phyloP scores from a whole-genome alignment of 1,140 invertebrate genomes.

The Samia ricini region DNA sequence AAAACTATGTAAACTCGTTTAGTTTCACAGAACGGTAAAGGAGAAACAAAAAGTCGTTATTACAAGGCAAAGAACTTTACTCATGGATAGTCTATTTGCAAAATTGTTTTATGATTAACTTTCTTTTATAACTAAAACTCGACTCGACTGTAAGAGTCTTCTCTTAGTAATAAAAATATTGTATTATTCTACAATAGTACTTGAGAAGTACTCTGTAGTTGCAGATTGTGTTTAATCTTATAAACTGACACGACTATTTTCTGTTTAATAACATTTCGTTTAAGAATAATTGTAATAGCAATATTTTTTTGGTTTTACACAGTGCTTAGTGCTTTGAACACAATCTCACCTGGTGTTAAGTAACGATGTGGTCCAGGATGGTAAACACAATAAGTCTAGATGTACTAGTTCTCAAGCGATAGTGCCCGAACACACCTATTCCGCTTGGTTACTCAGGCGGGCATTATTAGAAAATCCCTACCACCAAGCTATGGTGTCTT shows the following conservation, averaged over 20 bases:
- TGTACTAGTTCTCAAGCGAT: too few species aligned
- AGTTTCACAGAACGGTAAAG: background rate
- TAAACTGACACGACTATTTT: background rate
- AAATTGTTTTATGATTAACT: background rate
- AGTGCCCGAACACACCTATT: too few species aligned
- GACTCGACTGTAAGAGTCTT: background rate
- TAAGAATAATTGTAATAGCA: too few species aligned
- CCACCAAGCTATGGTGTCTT: too few species aligned
- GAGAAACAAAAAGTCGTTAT: background rate
- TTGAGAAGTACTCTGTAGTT: background rate
- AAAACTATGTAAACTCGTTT: background rate
- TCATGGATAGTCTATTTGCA: background rate
- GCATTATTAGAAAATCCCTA: too few species aligned
- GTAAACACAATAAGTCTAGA: too few species aligned
- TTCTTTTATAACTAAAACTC: background rate
- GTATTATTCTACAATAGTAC: background rate
- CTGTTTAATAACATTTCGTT: background rate
- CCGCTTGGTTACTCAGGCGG: too few species aligned
- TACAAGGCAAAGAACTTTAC: background rate
- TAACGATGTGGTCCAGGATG: too few species aligned
- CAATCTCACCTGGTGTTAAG: too few species aligned
- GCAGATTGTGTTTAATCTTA: background rate
- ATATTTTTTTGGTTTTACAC: too few species aligned
- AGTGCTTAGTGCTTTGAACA: too few species aligned
- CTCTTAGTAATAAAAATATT: background rate